Evolutionary conservation across 1,140 invertebrate species (phyloP).

Genomic region (Penaeus vannamei): DNA sequence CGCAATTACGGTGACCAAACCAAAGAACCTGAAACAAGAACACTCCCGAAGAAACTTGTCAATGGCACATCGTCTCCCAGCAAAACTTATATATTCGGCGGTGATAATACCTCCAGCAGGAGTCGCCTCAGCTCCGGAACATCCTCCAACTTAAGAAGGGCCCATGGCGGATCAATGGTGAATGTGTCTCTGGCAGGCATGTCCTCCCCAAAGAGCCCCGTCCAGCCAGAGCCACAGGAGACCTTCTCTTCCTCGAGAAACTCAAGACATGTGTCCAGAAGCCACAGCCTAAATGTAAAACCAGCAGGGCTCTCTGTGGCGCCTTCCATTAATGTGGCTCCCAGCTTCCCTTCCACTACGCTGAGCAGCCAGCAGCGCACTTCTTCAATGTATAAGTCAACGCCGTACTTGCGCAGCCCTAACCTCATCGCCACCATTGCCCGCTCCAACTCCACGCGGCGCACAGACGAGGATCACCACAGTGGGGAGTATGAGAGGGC

Average conservation of each 20-base stretch:
- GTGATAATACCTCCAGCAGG: slow-evolving; percentile 34
- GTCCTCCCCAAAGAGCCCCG: slow-evolving; percentile 44
- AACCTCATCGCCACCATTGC: slow-evolving; percentile 67
- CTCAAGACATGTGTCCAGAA: slow-evolving; percentile 54
- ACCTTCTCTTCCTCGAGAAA: slow-evolving; percentile 18
- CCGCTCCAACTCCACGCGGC: slow-evolving; percentile 62
- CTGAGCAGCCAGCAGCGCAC: slow-evolving; percentile 52
- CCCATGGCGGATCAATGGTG: slow-evolving; percentile 59
- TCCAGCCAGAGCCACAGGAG: slow-evolving; percentile 31
- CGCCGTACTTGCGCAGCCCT: slow-evolving; percentile 64
- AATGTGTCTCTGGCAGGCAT: slow-evolving; percentile 58
- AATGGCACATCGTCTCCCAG: slow-evolving; percentile 61
- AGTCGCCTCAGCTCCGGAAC: slow-evolving; percentile 4
- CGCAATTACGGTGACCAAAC: slow-evolving; percentile 35
- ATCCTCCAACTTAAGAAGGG: slow-evolving; percentile 40
- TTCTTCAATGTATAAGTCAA: slow-evolving; percentile 51
- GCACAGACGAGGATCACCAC: slow-evolving; percentile 47
- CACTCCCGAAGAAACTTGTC: slow-evolving; percentile 65
- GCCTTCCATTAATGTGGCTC: background rate
- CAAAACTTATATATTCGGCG: slow-evolving; percentile 66
- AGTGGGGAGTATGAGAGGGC: slow-evolving; percentile 37
- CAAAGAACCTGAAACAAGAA: slow-evolving; percentile 59
- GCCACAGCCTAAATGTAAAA: slow-evolving; percentile 66
- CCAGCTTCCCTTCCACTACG: background rate
- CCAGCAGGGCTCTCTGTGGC: slow-evolving; percentile 43